Evolutionary conservation across 2,113 vertebrate species (phyloP).

Genomic region (Puffinus mauretanicus): DNA sequence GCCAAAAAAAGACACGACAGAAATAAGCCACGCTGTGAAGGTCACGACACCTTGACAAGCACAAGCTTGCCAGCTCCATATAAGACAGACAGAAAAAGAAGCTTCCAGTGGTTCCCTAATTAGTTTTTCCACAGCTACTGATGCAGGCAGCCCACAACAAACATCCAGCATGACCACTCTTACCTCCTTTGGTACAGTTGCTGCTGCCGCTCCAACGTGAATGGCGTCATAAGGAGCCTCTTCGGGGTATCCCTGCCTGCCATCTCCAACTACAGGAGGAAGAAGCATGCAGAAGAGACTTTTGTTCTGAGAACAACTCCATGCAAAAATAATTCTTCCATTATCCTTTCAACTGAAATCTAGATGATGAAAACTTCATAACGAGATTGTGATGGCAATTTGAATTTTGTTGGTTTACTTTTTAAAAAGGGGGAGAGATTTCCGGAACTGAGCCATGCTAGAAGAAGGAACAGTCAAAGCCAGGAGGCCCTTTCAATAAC

Average conservation of each 20-base stretch:
- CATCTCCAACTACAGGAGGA: slow-evolving; percentile 80
- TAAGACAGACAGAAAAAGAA: too few species aligned
- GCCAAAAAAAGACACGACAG: background rate
- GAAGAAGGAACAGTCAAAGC: background rate
- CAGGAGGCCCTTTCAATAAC: background rate
- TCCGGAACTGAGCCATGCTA: background rate
- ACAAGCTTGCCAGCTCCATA: background rate
- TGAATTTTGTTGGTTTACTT: background rate
- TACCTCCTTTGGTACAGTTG: slow-evolving; percentile 82
- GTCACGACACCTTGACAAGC: background rate
- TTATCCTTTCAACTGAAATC: background rate
- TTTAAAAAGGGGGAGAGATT: background rate
- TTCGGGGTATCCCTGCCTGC: slow-evolving; percentile 81
- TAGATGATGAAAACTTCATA: background rate
- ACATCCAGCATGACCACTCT: background rate
- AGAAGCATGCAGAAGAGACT: background rate
- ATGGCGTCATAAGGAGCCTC: slow-evolving; percentile 89
- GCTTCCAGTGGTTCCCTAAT: background rate
- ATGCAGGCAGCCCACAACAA: background rate
- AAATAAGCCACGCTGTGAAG: fast-evolving
- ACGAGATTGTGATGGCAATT: background rate
- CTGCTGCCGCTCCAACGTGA: slow-evolving; percentile 88
- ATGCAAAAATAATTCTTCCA: background rate
- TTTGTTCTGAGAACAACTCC: background rate
- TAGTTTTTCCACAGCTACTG: background rate